Evolutionary conservation across 2,113 vertebrate genomes (phyloP).

Genomic region (Guaruba guarouba): DNA sequence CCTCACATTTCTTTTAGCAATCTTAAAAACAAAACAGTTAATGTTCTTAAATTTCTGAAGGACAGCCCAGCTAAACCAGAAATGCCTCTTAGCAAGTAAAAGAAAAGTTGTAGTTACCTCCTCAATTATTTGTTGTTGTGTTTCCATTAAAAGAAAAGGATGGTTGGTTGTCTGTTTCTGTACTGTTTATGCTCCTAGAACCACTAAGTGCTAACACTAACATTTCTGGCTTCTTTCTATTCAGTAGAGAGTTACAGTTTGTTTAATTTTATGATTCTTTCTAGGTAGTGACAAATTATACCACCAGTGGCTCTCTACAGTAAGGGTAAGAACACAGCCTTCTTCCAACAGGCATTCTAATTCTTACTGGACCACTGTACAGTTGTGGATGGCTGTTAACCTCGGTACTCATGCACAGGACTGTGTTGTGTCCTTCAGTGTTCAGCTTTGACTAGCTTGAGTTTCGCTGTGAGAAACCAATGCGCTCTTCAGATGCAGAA

Average conservation of each 20-base stretch:
- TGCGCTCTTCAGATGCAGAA: not conserved
- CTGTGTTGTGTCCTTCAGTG: not conserved
- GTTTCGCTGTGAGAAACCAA: not conserved
- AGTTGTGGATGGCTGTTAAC: not conserved
- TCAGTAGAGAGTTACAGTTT: not conserved
- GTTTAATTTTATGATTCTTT: conserved; percentile 27
- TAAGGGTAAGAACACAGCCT: conserved; percentile 84
- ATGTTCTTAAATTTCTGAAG: not conserved
- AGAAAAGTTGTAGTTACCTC: not conserved
- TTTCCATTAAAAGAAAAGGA: not conserved
- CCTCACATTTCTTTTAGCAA: not conserved
- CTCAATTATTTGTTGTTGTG: not conserved
- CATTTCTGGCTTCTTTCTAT: not conserved
- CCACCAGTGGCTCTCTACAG: conserved; percentile 96
- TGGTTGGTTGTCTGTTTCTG: not conserved
- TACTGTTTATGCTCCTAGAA: not conserved
- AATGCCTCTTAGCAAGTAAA: not conserved
- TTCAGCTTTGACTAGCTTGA: not conserved
- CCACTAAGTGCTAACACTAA: not conserved
- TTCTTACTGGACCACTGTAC: not conserved
- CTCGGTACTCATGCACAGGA: not conserved
- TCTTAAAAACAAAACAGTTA: not conserved
- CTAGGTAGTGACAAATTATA: conserved; percentile 94
- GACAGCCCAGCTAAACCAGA: not conserved
- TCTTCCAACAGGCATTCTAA: not conserved